Conservation (phyloP, 2,113 vertebrate species). For the Panthera tigris region DNA sequence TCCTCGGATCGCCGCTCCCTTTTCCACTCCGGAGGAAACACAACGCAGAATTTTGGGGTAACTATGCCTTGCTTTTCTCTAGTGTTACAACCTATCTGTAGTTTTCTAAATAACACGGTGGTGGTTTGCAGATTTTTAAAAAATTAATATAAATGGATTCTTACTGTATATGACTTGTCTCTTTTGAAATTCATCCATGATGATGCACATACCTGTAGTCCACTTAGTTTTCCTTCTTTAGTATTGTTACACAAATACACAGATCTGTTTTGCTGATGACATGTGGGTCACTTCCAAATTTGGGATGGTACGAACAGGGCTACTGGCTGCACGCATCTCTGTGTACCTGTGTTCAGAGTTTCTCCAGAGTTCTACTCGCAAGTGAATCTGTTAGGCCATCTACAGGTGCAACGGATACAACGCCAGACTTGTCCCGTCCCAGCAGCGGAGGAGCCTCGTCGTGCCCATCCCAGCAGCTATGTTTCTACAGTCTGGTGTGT, state of each 20-base stretch:
- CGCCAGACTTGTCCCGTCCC: neutral
- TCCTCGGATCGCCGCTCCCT: neutral
- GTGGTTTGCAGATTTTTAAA: neutral
- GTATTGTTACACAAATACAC: neutral
- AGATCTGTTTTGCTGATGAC: neutral
- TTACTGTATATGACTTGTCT: neutral
- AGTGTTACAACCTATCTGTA: neutral
- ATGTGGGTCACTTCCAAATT: neutral
- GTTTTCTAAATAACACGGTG: neutral
- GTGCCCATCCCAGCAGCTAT: neutral
- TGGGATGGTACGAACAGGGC: neutral
- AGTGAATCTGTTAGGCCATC: neutral
- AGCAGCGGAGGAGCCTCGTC: neutral
- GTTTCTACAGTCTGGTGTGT: neutral
- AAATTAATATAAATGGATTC: neutral
- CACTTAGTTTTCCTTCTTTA: neutral
- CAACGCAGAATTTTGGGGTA: neutral
- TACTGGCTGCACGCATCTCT: neutral
- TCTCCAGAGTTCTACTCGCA: neutral
- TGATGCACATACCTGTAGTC: neutral
- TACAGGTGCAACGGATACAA: neutral
- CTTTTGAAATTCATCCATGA: neutral
- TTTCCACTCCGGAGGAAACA: neutral
- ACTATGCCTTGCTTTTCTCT: neutral
- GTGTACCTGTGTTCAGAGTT: neutral